phyloP scores from a whole-genome alignment of 2,888 invertebrate species.

The Lasioglossum malachurum region DNA sequence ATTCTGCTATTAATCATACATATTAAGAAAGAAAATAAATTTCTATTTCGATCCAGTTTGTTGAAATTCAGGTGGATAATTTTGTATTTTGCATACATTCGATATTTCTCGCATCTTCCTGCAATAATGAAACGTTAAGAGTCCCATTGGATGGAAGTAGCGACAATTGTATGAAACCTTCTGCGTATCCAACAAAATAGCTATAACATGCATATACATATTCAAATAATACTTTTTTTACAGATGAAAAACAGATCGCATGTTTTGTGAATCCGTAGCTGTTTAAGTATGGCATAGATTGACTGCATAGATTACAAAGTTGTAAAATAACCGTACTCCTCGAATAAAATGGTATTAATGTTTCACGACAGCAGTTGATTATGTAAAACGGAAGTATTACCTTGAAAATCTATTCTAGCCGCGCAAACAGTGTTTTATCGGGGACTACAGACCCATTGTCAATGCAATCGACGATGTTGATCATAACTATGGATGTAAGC shows the following conservation, averaged over 20 bases:
- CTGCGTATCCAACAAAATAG: background rate
- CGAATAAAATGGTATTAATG: background rate
- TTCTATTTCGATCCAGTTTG: too few relatives aligned
- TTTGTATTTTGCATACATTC: too few relatives aligned
- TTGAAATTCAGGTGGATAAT: too few relatives aligned
- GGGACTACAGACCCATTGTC: slow-evolving; percentile 1
- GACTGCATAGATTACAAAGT: background rate
- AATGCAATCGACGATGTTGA: slow-evolving; percentile 2
- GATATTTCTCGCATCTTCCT: background rate
- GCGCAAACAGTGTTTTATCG: slow-evolving; percentile 18
- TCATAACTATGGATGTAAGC: background rate
- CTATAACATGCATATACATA: background rate
- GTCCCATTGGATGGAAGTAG: background rate
- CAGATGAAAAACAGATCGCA: background rate
- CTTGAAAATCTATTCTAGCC: slow-evolving; percentile 27
- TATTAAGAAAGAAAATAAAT: too few relatives aligned
- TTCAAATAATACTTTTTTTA: background rate
- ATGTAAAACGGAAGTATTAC: slow-evolving; percentile 17
- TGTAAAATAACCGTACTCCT: background rate
- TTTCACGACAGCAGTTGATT: background rate
- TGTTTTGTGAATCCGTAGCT: background rate
- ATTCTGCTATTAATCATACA: too few relatives aligned
- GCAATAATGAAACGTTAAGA: background rate
- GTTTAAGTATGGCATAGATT: background rate
- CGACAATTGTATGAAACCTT: background rate